Conservation (phyloP, 2,888 invertebrate genomes). For the Ischnura elegans region DNA sequence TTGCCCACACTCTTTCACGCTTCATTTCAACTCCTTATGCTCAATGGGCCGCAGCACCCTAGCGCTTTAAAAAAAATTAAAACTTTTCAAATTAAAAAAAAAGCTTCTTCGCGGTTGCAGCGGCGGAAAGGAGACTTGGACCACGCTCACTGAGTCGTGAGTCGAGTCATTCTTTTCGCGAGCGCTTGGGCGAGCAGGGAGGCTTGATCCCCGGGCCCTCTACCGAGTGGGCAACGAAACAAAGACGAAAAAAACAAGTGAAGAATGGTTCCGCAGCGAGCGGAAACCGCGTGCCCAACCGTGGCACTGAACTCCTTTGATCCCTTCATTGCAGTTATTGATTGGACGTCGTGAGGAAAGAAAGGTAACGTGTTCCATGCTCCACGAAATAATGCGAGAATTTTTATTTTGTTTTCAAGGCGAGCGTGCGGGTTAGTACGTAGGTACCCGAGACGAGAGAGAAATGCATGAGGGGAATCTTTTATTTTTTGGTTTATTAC, state of each 20-base stretch:
- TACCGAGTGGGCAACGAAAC: not conserved
- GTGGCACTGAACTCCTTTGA: conserved; percentile 16
- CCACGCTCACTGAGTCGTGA: not conserved
- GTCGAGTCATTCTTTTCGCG: not conserved
- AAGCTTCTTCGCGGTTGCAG: not conserved
- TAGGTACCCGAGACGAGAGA: too few species aligned
- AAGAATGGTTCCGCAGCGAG: not conserved
- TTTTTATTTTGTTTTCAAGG: too few species aligned
- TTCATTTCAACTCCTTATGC: not conserved
- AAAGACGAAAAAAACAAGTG: not conserved
- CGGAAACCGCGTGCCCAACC: conserved; percentile 7
- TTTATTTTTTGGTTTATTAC: too few species aligned
- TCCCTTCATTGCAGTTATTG: not conserved
- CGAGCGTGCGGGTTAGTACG: too few species aligned
- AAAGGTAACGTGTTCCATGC: not conserved
- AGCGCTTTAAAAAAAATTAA: not conserved
- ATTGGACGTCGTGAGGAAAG: not conserved
- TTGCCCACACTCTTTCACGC: not conserved
- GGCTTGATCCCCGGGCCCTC: not conserved
- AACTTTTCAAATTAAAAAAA: too few species aligned
- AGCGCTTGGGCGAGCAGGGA: not conserved
- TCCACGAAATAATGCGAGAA: not conserved
- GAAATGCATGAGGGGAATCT: too few species aligned
- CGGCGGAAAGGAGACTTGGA: not conserved
- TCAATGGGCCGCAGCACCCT: not conserved